Evolutionary conservation across 2,888 invertebrate species (phyloP).

Genomic region (Dryadula phaetusa): DNA sequence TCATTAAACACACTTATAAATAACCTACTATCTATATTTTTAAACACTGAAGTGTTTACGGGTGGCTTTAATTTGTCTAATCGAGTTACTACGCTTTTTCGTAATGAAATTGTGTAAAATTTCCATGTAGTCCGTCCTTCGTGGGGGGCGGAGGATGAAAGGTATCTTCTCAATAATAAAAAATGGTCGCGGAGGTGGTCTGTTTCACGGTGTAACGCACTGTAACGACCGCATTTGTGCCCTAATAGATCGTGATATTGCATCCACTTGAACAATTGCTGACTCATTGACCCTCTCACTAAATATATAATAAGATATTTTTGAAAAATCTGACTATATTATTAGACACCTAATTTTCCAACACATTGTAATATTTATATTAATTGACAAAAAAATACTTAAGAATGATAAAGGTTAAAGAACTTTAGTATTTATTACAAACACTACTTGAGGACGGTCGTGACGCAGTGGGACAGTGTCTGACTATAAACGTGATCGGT

Average conservation of each 20-base stretch:
- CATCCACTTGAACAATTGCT: slow-evolving; percentile 62
- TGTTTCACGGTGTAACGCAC: slow-evolving; percentile 76
- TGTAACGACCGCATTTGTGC: slow-evolving; percentile 71
- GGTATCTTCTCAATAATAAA: slow-evolving; percentile 64
- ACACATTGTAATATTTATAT: too few species aligned
- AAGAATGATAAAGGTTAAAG: too few species aligned
- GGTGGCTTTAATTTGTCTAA: slow-evolving; percentile 45
- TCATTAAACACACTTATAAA: background rate
- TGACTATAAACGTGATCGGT: too few species aligned
- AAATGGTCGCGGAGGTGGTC: slow-evolving; percentile 73
- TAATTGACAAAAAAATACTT: too few species aligned
- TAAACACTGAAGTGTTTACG: slow-evolving; percentile 31
- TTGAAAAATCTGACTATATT: background rate
- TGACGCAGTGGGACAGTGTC: too few species aligned
- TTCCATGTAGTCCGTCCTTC: slow-evolving; percentile 52
- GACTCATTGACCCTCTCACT: slow-evolving; percentile 65
- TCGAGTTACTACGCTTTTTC: slow-evolving; percentile 48
- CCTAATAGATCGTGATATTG: slow-evolving; percentile 78
- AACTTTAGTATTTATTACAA: too few species aligned
- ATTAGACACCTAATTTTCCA: background rate
- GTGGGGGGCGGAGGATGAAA: slow-evolving; percentile 70
- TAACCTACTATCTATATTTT: background rate
- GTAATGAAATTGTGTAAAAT: slow-evolving; percentile 39
- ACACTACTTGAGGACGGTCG: too few species aligned
- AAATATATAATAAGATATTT: slow-evolving; percentile 24